phyloP scores from a whole-genome alignment of 2,797 vertebrate species.

The Pteropus rufus region DNA sequence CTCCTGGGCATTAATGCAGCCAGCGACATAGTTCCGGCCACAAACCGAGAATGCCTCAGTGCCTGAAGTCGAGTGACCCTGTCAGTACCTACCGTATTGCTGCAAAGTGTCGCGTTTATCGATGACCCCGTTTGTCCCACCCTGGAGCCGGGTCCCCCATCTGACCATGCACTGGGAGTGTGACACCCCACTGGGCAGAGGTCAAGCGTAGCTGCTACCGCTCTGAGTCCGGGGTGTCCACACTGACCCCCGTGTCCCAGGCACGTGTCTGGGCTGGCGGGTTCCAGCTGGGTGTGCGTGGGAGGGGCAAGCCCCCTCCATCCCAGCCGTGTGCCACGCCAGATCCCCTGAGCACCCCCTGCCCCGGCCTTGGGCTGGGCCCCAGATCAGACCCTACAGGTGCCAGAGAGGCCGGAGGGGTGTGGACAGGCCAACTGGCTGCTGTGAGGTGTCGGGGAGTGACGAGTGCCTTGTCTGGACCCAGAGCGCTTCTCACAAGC shows the following conservation, averaged over 20 bases:
- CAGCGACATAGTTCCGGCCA: too few species aligned
- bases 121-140: neutral
- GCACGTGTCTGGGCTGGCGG: neutral
- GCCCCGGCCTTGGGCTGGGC: neutral
- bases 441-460: neutral
- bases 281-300: neutral
- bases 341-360: neutral
- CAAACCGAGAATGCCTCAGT: too few species aligned
- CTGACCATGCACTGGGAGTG: conserved; percentile 12
- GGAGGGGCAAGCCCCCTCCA: neutral
- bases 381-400: neutral
- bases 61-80: too few species aligned
- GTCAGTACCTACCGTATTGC: too few species aligned
- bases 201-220: neutral
- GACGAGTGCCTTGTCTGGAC: too few species aligned
- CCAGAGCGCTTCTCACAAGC: too few species aligned
- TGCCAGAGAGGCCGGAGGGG: neutral
- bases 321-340: neutral
- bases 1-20: too few species aligned
- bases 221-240: conserved; percentile 45
- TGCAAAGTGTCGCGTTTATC: too few species aligned
- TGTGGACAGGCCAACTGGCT: fast-evolving
- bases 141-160: conserved; percentile 15
- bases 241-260: neutral
- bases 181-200: neutral